Evolutionary conservation across 1,140 invertebrate genomes (phyloP).

Genomic region (Caenorhabditis elegans): DNA sequence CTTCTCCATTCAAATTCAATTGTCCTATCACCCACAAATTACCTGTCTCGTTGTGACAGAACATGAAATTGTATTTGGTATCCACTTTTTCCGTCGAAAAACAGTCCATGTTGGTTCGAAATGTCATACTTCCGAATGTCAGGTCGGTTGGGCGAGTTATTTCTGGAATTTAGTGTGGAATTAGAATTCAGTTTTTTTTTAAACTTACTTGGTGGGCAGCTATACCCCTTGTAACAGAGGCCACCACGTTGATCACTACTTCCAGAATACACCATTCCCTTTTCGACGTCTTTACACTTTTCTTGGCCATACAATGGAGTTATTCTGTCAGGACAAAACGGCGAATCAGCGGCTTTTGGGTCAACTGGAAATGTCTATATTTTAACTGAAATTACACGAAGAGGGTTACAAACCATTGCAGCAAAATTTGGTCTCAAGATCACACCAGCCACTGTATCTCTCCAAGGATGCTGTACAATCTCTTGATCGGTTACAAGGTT

Average conservation of each 20-base stretch:
- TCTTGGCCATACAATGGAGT: background rate
- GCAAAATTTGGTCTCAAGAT: background rate
- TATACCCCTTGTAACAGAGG: slow-evolving; percentile 11
- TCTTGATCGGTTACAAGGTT: background rate
- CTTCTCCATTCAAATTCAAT: slow-evolving; percentile 7
- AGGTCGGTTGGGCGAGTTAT: background rate
- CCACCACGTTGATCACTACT: background rate
- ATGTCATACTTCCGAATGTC: background rate
- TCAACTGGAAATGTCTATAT: background rate
- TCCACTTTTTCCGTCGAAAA: background rate
- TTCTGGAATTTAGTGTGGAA: background rate
- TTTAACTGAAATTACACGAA: background rate
- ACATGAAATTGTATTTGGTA: background rate
- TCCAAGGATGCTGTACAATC: background rate
- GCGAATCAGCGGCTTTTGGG: background rate
- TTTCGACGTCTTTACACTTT: background rate
- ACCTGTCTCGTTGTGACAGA: background rate
- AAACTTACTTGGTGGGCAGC: background rate
- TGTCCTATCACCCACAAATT: background rate
- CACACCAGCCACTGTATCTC: background rate
- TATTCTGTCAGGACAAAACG: background rate
- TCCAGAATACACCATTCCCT: background rate
- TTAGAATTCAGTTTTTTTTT: too few relatives aligned
- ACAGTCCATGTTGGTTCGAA: slow-evolving; percentile 1
- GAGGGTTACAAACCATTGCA: background rate